These are phyloP conservation scores for Smittia sp. DNA, from an alignment of 2,888 invertebrate species.

Conservation along the genomic window DNA sequence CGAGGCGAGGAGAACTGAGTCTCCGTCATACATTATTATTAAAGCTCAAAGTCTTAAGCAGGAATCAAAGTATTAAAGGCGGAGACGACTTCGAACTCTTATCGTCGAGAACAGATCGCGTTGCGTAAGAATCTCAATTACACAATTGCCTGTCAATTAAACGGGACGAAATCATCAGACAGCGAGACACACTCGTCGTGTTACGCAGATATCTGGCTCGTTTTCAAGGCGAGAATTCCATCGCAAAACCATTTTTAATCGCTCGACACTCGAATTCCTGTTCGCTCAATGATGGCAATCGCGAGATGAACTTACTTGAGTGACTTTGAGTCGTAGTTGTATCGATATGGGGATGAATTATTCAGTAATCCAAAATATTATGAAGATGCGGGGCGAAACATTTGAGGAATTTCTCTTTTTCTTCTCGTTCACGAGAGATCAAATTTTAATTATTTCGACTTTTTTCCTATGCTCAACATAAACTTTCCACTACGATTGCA, in stretches of 20 bases:
- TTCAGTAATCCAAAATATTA: background rate
- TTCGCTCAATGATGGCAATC: background rate
- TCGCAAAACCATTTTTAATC: conserved; percentile 27
- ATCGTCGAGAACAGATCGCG: background rate
- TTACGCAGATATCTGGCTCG: conserved; percentile 16
- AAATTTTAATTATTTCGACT: background rate
- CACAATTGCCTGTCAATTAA: background rate
- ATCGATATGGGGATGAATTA: background rate
- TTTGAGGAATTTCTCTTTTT: conserved; percentile 29
- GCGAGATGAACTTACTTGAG: background rate
- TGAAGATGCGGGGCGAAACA: conserved; percentile 15
- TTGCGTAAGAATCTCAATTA: conserved; percentile 1
- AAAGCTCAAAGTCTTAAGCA: background rate
- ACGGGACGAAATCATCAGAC: background rate
- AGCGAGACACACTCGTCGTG: background rate
- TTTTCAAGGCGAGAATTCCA: conserved; percentile 23
- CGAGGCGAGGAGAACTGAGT: background rate
- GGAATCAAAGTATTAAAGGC: too few species aligned
- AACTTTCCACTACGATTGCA: conserved; percentile 24
- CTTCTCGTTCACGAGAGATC: background rate
- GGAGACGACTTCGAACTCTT: background rate
- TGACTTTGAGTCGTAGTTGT: background rate
- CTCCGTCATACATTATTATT: conserved; percentile 8
- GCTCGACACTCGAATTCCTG: background rate
- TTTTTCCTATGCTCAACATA: conserved; percentile 5